Evolutionary conservation across 2,113 vertebrate genomes (phyloP).

Genomic region (Oxyura jamaicensis): DNA sequence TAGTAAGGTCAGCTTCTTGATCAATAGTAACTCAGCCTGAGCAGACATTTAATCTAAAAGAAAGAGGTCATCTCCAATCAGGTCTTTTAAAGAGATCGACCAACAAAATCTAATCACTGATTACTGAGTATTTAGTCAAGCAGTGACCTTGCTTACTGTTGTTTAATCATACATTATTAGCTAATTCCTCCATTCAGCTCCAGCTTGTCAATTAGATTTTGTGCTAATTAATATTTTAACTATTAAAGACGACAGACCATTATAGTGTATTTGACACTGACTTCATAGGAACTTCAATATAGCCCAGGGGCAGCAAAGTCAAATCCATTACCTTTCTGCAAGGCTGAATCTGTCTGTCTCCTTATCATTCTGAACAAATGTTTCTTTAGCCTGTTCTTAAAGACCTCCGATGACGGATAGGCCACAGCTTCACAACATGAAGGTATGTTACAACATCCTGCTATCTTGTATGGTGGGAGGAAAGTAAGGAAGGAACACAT

Average conservation of each 20-base stretch:
- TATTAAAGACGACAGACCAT: background rate
- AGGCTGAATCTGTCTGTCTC: background rate
- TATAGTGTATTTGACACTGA: background rate
- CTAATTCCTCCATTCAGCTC: slow-evolving; percentile 50
- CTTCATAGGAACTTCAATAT: background rate
- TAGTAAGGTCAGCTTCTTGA: slow-evolving; percentile 66
- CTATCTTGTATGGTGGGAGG: background rate
- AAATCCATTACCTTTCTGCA: background rate
- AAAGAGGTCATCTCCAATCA: slow-evolving; percentile 75
- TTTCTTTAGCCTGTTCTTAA: background rate
- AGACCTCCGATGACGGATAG: background rate
- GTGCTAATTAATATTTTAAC: background rate
- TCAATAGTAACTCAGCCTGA: slow-evolving; percentile 73
- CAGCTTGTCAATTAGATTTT: slow-evolving; percentile 27
- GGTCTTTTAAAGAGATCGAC: slow-evolving; percentile 67
- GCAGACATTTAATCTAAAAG: slow-evolving; percentile 72
- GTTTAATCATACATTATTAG: slow-evolving; percentile 65
- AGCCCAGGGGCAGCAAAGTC: background rate
- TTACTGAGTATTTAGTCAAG: slow-evolving; percentile 58
- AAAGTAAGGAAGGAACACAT: background rate
- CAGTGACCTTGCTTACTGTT: slow-evolving; percentile 58
- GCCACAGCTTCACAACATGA: background rate
- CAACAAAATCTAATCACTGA: slow-evolving; percentile 61
- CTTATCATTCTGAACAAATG: background rate
- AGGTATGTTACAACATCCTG: background rate